These are phyloP conservation scores for Paragorgia papillata DNA, from an alignment of 92 coral and sea anemone species.

Conservation along the genomic window DNA sequence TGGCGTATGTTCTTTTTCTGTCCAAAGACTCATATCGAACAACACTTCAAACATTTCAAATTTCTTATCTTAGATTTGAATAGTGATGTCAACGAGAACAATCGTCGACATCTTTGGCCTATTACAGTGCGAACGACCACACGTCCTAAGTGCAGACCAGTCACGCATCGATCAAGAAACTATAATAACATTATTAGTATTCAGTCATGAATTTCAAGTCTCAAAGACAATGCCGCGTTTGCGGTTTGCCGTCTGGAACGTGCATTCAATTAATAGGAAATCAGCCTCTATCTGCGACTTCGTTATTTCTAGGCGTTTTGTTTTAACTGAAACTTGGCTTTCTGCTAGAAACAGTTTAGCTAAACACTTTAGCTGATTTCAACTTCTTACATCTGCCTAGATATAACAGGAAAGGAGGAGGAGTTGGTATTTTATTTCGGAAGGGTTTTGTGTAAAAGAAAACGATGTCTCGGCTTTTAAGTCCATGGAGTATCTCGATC, in stretches of 20 bases:
- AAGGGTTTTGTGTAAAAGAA: constrained; percentile 44
- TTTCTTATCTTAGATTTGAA: no score
- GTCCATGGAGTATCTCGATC: constrained; percentile 38
- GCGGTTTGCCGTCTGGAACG: constrained; percentile 49
- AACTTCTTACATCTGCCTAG: constrained; percentile 24
- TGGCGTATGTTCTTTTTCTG: no score
- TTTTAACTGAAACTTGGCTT: constrained; percentile 33
- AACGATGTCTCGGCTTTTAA: constrained; percentile 11
- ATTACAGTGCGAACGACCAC: no score
- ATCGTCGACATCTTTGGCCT: no score
- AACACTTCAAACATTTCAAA: no score
- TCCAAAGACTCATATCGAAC: no score
- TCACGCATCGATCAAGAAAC: no score
- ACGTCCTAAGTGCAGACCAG: no score
- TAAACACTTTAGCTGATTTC: constrained; percentile 37
- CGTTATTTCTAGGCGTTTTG: constrained; percentile 32
- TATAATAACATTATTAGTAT: no score
- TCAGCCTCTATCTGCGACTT: constrained; percentile 38
- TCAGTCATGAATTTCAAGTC: no score
- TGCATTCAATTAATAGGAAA: constrained; percentile 40
- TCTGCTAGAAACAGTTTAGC: constrained; percentile 31
- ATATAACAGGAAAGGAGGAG: constrained; percentile 35
- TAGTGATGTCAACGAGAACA: no score
- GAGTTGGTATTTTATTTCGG: constrained; percentile 26
- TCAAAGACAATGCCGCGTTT: no score